phyloP scores from a whole-genome alignment of 1,140 invertebrate genomes.

The Anagrus nilaparvatae region DNA sequence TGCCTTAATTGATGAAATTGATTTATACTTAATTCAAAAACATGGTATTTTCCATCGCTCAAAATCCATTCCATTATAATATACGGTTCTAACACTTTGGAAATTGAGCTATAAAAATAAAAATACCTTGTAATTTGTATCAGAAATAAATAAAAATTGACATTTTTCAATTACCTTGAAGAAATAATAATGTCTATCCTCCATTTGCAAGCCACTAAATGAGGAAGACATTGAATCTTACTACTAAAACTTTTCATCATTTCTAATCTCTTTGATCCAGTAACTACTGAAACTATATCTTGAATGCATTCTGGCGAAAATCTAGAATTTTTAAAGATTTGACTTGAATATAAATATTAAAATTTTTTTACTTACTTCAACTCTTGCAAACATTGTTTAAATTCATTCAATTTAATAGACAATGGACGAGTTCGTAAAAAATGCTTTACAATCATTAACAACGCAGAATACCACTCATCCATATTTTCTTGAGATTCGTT shows the following conservation, averaged over 20 bases:
- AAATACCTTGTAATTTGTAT: not conserved
- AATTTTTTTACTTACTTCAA: slow-evolving; percentile 27
- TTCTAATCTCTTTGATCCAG: slow-evolving; percentile 27
- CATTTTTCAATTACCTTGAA: slow-evolving; percentile 27
- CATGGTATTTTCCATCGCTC: slow-evolving; percentile 27
- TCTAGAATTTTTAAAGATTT: slow-evolving; percentile 20
- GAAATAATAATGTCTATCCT: slow-evolving; percentile 34
- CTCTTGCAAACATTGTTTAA: slow-evolving; percentile 33
- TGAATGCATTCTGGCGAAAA: slow-evolving; percentile 32
- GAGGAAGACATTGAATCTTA: slow-evolving; percentile 27
- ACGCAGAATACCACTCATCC: slow-evolving; percentile 34
- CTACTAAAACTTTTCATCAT: slow-evolving; percentile 25
- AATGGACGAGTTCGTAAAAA: slow-evolving; percentile 21
- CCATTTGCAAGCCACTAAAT: slow-evolving; percentile 33
- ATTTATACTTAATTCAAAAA: slow-evolving; percentile 33
- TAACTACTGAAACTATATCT: slow-evolving; percentile 32
- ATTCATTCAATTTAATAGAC: slow-evolving; percentile 27
- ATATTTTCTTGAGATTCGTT: slow-evolving; percentile 25
- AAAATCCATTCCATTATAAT: slow-evolving; percentile 39
- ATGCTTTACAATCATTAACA: slow-evolving; percentile 30
- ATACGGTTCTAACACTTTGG: slow-evolving; percentile 33
- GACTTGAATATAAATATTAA: slow-evolving; percentile 4
- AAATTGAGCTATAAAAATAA: slow-evolving; percentile 28
- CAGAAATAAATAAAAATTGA: slow-evolving; percentile 5
- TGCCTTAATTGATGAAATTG: slow-evolving; percentile 37